Evolutionary conservation across 2,888 invertebrate genomes (phyloP).

Genomic region (Epirrita christyi): DNA sequence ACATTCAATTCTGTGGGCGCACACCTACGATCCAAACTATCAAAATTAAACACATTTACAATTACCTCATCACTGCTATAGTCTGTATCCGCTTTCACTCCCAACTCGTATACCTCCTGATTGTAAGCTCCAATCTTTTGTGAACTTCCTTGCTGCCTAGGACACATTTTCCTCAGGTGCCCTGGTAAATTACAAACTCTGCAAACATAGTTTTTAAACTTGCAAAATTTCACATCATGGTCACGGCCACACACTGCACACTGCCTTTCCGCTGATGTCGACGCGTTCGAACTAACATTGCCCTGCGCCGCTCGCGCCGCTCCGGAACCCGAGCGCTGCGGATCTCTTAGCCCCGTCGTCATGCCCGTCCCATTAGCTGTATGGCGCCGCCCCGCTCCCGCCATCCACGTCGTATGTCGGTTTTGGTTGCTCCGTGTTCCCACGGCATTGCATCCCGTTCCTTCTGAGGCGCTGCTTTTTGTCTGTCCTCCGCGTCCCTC

Average conservation of each 20-base stretch:
- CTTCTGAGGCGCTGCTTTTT: neutral
- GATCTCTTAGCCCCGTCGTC: neutral
- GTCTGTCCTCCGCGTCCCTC: neutral
- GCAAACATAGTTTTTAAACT: slow-evolving; percentile 26
- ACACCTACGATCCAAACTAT: slow-evolving; percentile 3
- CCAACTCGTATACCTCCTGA: neutral
- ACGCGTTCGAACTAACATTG: neutral
- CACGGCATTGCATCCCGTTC: neutral
- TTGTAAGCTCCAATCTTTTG: neutral
- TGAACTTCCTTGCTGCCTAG: neutral
- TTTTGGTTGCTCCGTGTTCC: neutral
- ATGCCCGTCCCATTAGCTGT: too few relatives aligned
- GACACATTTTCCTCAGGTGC: slow-evolving; percentile 29
- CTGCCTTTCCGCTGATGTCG: neutral
- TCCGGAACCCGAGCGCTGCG: too few relatives aligned
- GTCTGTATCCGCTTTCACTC: slow-evolving; percentile 5
- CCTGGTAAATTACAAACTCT: slow-evolving; percentile 26
- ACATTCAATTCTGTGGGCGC: neutral
- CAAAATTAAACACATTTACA: neutral
- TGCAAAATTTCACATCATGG: slow-evolving; percentile 10
- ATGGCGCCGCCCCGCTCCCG: neutral
- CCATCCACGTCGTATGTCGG: neutral
- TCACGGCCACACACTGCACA: neutral
- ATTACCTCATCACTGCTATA: slow-evolving; percentile 15
- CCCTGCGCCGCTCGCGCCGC: neutral